Evolutionary conservation across 2,797 vertebrate genomes (phyloP), one percentile per base, ranked within the genome.

Genomic region (Adrianichthys oophorus): DNA sequence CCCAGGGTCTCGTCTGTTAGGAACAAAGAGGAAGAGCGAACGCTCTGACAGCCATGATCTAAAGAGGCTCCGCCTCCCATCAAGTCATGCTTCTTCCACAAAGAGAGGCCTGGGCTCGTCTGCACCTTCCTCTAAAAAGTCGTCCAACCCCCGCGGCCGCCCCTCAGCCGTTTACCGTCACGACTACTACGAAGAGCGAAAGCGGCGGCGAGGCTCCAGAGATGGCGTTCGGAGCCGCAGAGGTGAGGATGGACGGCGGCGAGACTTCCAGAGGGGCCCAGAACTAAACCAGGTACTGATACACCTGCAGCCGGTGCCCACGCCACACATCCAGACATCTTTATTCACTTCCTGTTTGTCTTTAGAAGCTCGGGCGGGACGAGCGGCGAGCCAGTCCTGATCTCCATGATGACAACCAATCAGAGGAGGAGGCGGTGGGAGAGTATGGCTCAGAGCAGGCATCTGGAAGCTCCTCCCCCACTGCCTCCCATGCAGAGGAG

Each of bases 11-110:
- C 57, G 45, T 69, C 37, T 49, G 0, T 41, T 56, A 99, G 96
- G 95, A 55, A 93, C 94, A 43, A 99, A 99, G 90, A 93, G 96
- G 66, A 98, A 98, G 92, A 92, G 89, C 14, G 94, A 96, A 16
- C 91, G 93, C 65, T 92, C 93, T 44, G 94, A 95, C 62, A 91
- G 78, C 48, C 70, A 91, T 59, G 95, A 97, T 21, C 83, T 84
- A 59, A 99, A 98, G 82, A 92, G 96, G 61, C 93, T 94, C 5
- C 94, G 97, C 62, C 86, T 92, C 63, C 94, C 95, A 1, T 67
- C 78, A 0, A 71, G 92, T 58, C 96, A 97, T 68, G 74, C 83
- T 0, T 77, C 81, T n/a, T 78, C 93, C 51, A 86, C 91, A 61
- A 95, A 95, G 78, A 95, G 96, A 68, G 51, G 37, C 1, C 41